Percentiles rank a stretch among this genome's conserved stretches.
phyloP scores from a whole-genome alignment of 2,797 vertebrate genomes.

The Loriculus beryllinus region DNA sequence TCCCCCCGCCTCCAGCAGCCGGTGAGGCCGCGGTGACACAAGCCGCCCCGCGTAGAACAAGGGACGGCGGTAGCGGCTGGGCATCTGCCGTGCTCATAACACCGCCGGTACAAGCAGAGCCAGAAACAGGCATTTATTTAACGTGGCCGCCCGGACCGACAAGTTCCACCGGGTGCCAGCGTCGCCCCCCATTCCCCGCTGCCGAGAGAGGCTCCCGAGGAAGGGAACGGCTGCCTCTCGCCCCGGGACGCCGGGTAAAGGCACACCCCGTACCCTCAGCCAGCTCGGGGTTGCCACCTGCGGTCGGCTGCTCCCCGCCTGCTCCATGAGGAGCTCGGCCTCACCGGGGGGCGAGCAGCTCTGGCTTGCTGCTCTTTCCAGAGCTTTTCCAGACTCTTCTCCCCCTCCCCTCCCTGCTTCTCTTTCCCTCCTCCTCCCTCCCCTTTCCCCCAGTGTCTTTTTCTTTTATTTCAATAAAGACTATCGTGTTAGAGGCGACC shows the following conservation, averaged over 20 bases:
- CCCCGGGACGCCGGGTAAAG: not conserved
- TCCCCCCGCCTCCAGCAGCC: not conserved
- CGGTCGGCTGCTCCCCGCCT: not conserved
- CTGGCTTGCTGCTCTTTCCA: not conserved
- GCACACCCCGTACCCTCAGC: not conserved
- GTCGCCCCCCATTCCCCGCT: not conserved
- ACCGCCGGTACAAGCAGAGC: not conserved
- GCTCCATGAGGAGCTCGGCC: not conserved
- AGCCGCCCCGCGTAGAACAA: not conserved
- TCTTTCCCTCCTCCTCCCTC: not conserved
- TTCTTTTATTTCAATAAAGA: not conserved
- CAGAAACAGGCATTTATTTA: not conserved
- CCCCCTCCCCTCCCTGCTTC: not conserved
- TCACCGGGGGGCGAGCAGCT: not conserved
- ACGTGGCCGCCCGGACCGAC: not conserved
- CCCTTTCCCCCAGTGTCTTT: not conserved
- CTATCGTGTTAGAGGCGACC: not conserved
- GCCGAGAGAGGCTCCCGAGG: not conserved
- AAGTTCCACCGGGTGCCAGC: not conserved
- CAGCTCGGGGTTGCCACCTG: not conserved
- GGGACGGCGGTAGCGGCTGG: not conserved
- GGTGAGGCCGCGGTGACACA: not conserved
- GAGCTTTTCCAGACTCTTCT: conserved; percentile 5
- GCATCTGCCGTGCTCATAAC: not conserved
- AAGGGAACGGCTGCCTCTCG: not conserved